These are phyloP conservation scores for Aptenodytes forsteri DNA, from an alignment of 2,113 vertebrate genomes.

Conservation along the genomic window DNA sequence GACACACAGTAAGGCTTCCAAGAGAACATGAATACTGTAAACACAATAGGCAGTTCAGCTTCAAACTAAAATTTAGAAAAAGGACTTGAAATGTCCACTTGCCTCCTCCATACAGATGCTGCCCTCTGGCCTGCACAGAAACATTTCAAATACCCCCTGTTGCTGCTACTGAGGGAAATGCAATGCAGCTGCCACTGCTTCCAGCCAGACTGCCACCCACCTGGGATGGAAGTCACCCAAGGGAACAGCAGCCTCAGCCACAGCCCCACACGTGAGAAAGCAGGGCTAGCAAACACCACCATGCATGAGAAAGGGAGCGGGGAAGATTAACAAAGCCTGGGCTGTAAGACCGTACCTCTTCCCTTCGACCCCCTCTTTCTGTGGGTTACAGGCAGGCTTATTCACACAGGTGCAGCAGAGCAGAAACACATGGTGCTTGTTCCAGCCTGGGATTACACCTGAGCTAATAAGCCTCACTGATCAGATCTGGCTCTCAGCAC, in stretches of 20 bases:
- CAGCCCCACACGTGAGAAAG: rapidly evolving
- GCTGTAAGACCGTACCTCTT: not conserved
- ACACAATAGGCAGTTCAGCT: not conserved
- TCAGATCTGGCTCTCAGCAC: slow-evolving; percentile 47
- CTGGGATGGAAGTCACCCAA: not conserved
- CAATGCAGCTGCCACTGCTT: not conserved
- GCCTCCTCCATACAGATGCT: not conserved
- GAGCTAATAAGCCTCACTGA: slow-evolving; percentile 14
- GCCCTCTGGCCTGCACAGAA: not conserved
- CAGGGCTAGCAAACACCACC: not conserved
- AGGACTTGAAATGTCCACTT: not conserved
- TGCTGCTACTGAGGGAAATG: not conserved
- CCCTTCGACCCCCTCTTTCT: not conserved
- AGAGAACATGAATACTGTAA: not conserved
- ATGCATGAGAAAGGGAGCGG: not conserved
- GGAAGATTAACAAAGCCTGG: not conserved
- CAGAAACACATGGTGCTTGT: slow-evolving; percentile 21
- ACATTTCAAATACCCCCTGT: not conserved
- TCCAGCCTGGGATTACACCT: slow-evolving; percentile 29
- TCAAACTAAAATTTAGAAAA: not conserved
- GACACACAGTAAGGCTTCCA: not conserved
- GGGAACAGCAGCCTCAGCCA: not conserved
- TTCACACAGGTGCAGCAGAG: slow-evolving; percentile 23
- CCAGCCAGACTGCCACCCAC: not conserved
- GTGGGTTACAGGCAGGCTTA: not conserved